A percentile compares a stretch with the other conserved stretches of the same genome.
Conservation (phyloP, 2,113 vertebrate genomes). For the Gobius niger region DNA sequence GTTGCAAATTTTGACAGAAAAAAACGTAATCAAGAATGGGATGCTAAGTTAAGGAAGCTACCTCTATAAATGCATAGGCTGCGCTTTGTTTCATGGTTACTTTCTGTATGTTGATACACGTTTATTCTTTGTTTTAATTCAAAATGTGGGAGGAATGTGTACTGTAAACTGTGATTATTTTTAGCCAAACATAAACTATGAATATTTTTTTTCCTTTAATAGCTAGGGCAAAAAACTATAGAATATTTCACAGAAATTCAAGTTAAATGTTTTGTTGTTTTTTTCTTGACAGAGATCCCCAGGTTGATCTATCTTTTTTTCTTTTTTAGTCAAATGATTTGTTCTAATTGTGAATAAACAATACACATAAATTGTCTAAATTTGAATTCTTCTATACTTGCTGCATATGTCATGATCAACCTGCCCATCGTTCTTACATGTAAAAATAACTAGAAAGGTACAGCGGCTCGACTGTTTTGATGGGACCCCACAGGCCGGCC, state of each 20-base stretch:
- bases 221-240: conserved; percentile 50
- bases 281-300: conserved; percentile 39
- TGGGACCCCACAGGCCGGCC: not conserved
- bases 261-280: conserved; percentile 38
- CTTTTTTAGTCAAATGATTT: conserved; percentile 48
- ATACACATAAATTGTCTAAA: conserved; percentile 37
- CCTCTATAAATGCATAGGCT: conserved; percentile 92
- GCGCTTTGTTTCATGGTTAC: conserved; percentile 74
- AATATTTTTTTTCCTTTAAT: conserved; percentile 50
- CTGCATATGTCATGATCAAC: too few species aligned
- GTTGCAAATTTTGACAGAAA: conserved; percentile 90
- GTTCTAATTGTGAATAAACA: conserved; percentile 49
- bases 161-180: conserved; percentile 89
- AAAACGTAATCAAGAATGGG: conserved; percentile 81
- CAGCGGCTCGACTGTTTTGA: not conserved
- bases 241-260: conserved; percentile 44
- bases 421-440: not conserved
- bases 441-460: not conserved
- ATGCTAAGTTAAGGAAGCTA: conserved; percentile 94
- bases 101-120: conserved; percentile 83
- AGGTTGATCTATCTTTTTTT: conserved; percentile 24
- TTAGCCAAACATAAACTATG: conserved; percentile 83
- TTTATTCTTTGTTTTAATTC: conserved; percentile 88
- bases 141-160: conserved; percentile 86
- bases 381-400: not conserved